These are phyloP conservation scores for Clunio marinus DNA, from an alignment of 2,888 invertebrate genomes.

Conservation along the genomic window DNA sequence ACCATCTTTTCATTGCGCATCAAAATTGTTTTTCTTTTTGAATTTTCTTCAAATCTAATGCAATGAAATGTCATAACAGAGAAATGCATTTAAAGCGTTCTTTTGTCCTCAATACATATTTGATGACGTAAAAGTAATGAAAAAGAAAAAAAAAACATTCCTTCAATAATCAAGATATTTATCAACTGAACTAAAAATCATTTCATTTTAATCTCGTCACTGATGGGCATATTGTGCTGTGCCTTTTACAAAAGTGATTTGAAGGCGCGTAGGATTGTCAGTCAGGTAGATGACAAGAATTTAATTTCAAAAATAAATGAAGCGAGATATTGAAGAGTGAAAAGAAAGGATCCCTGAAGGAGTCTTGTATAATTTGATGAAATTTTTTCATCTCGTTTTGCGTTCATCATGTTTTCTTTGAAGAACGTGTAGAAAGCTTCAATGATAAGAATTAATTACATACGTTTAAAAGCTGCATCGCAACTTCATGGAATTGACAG, in stretches of 20 bases:
- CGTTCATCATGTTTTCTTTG: no score
- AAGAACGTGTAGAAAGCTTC: no score
- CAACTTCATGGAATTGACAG: no score
- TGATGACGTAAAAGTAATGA: neutral
- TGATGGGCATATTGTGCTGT: neutral
- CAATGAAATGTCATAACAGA: constrained; percentile 17
- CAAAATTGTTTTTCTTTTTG: neutral
- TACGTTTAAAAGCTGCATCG: no score
- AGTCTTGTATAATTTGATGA: no score
- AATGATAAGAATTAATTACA: no score
- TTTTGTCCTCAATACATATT: neutral
- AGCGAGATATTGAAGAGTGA: neutral
- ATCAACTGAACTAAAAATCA: neutral
- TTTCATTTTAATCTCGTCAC: neutral
- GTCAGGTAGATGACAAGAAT: neutral
- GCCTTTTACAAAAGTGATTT: no score
- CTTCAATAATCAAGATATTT: neutral
- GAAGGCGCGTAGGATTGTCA: constrained; percentile 7
- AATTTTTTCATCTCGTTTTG: no score
- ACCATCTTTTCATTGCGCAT: neutral
- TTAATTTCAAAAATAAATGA: neutral
- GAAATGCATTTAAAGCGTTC: constrained; percentile 24
- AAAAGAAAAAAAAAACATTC: neutral
- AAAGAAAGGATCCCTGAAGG: no score
- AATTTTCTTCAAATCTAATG: neutral